Evolutionary conservation across 2,113 vertebrate species (phyloP), one percentile per base, ranked within the genome.

Genomic region (Struthidea cinerea): DNA sequence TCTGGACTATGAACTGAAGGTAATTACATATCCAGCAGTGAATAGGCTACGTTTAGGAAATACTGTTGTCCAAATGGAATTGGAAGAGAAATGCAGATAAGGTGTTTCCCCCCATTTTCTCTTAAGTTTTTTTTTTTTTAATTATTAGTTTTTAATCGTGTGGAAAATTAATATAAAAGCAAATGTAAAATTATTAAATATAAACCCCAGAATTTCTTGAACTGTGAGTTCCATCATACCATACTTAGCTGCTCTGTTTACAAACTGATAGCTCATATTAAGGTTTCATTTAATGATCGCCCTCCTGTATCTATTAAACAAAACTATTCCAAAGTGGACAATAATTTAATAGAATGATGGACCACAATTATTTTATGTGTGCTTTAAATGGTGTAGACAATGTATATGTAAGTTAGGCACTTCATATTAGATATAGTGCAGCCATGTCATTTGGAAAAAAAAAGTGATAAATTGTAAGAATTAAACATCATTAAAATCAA

Each of bases 21-120:
- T 99, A 99, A 99, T 99, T 99, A 99, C 99, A 99, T 98, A 99
- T 99, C 99, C 98, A 98, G 98, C 97, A 97, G 98, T 99, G 99
- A 99, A 99, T 99, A 98, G 99, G 97, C 97, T 98, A 97, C 96
- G 96, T 98, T 99, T 99, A 98, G 98, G 98, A 99, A 99, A 99
- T 98, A 98, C 98, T 98, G 98, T 99, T 99, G 98, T 99, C 98
- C 98, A 97, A 98, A 97, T 97, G 98, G 98, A 99, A 98, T 99
- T 98, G 99, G 97, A 98, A 98, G 97, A 98, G 97, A 98, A 98
- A 98, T 97, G 96, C 97, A 98, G 98, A 99, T 98, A 98, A 97
- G 75, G n/a, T 94, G 49, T 70, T 90, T 94, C 9, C 18, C 42
- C 11, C 22, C 81, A 96, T 97, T 95, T 64, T 85, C 22, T 80